Percentiles rank a stretch among this genome's conserved stretches.
These are phyloP conservation scores for Drosophila nebulosa DNA, from an alignment of 1,140 invertebrate genomes.

Conservation along the genomic window DNA sequence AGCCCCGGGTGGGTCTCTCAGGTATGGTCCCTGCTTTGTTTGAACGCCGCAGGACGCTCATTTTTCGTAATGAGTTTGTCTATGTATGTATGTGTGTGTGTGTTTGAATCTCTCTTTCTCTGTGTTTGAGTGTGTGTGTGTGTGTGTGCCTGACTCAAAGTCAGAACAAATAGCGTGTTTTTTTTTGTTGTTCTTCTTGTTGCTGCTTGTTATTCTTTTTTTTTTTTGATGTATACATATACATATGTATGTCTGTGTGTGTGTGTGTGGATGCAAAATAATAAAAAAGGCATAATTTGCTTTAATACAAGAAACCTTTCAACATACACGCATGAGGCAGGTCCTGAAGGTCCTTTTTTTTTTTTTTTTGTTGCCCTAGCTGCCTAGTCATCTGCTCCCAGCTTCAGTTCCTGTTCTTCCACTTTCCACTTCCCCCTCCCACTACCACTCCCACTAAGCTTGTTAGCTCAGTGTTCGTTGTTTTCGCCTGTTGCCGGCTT, in stretches of 20 bases:
- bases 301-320: slow-evolving; percentile 52
- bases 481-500: slow-evolving; percentile 48
- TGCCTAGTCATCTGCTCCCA: neutral
- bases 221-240: slow-evolving; percentile 47
- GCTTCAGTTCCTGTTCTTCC: neutral
- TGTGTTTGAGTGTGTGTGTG: slow-evolving; percentile 3
- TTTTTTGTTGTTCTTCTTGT: too few relatives aligned
- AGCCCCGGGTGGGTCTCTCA: slow-evolving; percentile 26
- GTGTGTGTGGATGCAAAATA: slow-evolving; percentile 27
- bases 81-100: slow-evolving; percentile 27
- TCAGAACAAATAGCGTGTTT: neutral
- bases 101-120: neutral
- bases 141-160: slow-evolving; percentile 26
- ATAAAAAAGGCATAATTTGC: slow-evolving; percentile 57
- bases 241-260: slow-evolving; percentile 1
- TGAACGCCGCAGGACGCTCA: slow-evolving; percentile 76
- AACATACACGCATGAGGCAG: slow-evolving; percentile 11
- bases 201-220: slow-evolving; percentile 65
- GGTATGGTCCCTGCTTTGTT: slow-evolving; percentile 66
- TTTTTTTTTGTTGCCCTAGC: neutral
- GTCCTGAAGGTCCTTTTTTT: neutral
- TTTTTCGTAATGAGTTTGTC: slow-evolving; percentile 77
- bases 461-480: slow-evolving; percentile 51
- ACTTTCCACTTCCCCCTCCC: too few relatives aligned
- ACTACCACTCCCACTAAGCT: slow-evolving; percentile 10